Evolutionary conservation across 2,888 invertebrate species (phyloP).

Genomic region (Ephialtes manifestator): DNA sequence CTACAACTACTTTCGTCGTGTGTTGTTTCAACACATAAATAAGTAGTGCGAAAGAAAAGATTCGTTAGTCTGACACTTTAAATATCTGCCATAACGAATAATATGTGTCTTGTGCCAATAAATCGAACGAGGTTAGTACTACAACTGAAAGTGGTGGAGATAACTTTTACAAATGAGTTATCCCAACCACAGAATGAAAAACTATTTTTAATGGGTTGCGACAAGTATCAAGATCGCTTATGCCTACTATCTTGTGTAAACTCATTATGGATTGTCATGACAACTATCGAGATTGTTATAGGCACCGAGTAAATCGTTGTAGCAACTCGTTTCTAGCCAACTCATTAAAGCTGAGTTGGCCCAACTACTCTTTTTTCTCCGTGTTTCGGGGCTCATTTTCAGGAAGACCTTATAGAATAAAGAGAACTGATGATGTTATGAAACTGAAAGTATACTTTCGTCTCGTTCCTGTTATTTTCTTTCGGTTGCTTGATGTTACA

Average conservation of each 20-base stretch:
- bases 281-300: background rate
- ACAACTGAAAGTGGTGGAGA: background rate
- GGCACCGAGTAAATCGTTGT: no score
- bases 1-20: background rate
- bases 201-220: background rate
- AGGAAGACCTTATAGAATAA: background rate
- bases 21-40: background rate
- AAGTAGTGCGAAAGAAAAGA: background rate
- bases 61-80: background rate
- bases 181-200: background rate
- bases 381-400: background rate
- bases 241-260: background rate
- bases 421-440: slow-evolving; percentile 3
- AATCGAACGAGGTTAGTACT: background rate
- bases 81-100: background rate
- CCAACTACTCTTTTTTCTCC: no score
- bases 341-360: no score
- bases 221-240: background rate
- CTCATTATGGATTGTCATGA: background rate
- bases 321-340: no score
- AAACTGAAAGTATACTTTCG: background rate
- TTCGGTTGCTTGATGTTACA: background rate
- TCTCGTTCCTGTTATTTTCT: background rate
- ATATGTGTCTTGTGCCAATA: background rate
- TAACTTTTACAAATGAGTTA: background rate